These are phyloP conservation scores for Pollenia labialis DNA, from an alignment of 2,888 invertebrate species.

Conservation along the genomic window DNA sequence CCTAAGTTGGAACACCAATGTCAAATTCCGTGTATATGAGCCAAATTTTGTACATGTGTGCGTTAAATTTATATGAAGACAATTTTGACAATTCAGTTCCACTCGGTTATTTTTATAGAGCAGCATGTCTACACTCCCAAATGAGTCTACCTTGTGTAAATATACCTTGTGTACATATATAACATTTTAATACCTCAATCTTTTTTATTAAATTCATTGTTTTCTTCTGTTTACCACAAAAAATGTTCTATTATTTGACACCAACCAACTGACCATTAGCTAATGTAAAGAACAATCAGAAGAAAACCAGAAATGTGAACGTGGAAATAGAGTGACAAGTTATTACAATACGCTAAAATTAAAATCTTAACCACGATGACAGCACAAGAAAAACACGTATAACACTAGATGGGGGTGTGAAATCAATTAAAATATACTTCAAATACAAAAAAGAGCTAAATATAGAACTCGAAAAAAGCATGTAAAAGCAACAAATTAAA, in stretches of 20 bases:
- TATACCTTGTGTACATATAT: too few species aligned
- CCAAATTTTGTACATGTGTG: too few species aligned
- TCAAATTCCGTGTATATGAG: too few species aligned
- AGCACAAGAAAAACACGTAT: not conserved
- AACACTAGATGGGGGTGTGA: not conserved
- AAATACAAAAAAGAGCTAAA: slow-evolving; percentile 5
- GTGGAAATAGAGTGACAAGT: slow-evolving; percentile 32
- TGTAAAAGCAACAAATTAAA: not conserved
- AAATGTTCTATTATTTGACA: not conserved
- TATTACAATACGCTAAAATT: slow-evolving; percentile 34
- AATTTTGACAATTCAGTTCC: too few species aligned
- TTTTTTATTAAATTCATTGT: too few species aligned
- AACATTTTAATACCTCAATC: too few species aligned
- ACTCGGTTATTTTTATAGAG: too few species aligned
- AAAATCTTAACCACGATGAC: slow-evolving; percentile 28
- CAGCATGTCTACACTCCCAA: too few species aligned
- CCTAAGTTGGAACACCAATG: too few species aligned
- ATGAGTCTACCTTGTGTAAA: too few species aligned
- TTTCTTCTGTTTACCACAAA: not conserved
- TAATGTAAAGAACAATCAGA: too few species aligned
- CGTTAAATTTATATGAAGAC: too few species aligned
- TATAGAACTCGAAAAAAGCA: not conserved
- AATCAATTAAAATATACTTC: slow-evolving; percentile 45
- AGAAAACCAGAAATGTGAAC: slow-evolving; percentile 2
- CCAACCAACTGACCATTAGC: not conserved